Conservation (phyloP, 2,797 vertebrate genomes). For the Rousettus madagascariensis region DNA sequence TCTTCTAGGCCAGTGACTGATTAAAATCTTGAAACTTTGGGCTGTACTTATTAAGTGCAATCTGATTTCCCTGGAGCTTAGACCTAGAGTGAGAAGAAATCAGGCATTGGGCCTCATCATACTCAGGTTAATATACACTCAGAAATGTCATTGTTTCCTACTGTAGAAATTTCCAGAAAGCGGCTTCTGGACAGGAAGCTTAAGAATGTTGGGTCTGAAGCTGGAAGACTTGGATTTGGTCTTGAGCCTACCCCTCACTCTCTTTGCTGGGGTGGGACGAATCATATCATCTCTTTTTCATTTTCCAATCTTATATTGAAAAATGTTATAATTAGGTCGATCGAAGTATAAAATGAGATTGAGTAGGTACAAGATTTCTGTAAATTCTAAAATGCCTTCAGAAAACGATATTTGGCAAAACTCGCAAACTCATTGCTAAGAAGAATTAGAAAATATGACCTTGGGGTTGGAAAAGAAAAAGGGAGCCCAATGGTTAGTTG, state of each 20-base stretch:
- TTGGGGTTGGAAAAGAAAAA: neutral
- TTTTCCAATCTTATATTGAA: neutral
- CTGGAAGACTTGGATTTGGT: neutral
- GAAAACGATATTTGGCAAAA: neutral
- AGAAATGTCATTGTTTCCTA: neutral
- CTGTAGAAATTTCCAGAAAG: neutral
- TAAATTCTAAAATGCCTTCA: neutral
- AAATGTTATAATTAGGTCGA: neutral
- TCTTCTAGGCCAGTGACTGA: neutral
- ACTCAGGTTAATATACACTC: neutral
- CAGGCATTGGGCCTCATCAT: neutral
- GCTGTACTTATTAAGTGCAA: neutral
- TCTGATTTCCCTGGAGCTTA: neutral
- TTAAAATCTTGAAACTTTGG: neutral
- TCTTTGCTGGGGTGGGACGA: neutral
- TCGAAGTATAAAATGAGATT: neutral
- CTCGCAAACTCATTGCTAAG: neutral
- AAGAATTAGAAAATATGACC: neutral
- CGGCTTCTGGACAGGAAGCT: neutral
- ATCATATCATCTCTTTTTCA: neutral
- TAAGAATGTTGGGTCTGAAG: neutral
- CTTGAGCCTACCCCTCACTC: neutral
- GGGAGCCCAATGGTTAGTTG: neutral
- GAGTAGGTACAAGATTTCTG: neutral
- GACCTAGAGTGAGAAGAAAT: neutral